Evolutionary conservation across 2,113 vertebrate genomes (phyloP), one percentile per base, ranked within the genome.

Genomic region (Pitta sordida): DNA sequence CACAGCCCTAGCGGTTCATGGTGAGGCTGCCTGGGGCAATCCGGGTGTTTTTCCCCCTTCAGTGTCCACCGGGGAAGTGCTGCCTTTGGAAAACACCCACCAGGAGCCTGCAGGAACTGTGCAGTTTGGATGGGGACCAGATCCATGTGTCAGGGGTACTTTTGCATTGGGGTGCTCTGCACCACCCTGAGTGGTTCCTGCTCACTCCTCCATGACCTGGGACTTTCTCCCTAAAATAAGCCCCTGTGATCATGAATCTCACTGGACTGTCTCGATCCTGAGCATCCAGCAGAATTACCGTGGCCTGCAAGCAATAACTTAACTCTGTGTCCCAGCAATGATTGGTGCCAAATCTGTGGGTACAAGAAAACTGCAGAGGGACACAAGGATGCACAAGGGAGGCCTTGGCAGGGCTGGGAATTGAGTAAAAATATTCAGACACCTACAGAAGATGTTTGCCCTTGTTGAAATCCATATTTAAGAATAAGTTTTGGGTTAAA

Each of bases 191-290:
- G 22, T 67, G 34, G 11, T 24, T 69, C 37, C 15, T 56, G 16
- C 74, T 82, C 44, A 48, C 7, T 46, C 4, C 11, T 53, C n/a
- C 0, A 1, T n/a, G 27, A 21, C 41, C 32, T 2, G 4, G 7
- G 21, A 12, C 9, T 48, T 75, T 52, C 27, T 71, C 34, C 55
- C 46, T 29, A 10, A 5, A 73, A 39, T 17, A 55, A 26, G 4
- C 36, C 11, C 5, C 27, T 41, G 26, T 4, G 7, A 37, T 34
- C 0, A 1, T 9, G 30, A 26, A 27, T 62, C 46, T 27, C 29
- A n/a, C 0, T 1, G 32, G 51, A 44, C 2, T 29, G 32, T 23
- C 32, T 77, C 48, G 9, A 6, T 69, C 26, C 76, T 58, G 46
- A 86, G 49, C 39, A 68, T 24, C 39, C 53, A 60, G 34, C 24